Evolutionary conservation across 2,888 invertebrate species (phyloP).

Genomic region (Myopa testacea): DNA sequence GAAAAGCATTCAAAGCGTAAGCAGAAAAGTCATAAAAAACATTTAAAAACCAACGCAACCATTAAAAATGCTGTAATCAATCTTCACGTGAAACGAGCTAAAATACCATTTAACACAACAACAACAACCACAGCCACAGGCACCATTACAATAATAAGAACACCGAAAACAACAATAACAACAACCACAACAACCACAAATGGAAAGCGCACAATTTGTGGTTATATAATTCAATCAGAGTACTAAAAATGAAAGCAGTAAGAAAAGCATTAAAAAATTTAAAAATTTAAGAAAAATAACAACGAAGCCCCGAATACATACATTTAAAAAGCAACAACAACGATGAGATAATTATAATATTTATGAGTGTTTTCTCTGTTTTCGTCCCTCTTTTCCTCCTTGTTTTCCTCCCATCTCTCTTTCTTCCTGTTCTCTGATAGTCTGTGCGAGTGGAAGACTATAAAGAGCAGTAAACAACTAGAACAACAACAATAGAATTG

Average conservation of each 20-base stretch:
- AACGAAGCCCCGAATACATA: background rate
- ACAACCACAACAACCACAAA: background rate
- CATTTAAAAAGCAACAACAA: background rate
- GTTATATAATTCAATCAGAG: background rate
- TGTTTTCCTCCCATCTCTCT: background rate
- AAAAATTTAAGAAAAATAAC: background rate
- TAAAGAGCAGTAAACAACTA: too few species aligned
- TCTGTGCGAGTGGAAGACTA: too few species aligned
- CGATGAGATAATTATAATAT: background rate
- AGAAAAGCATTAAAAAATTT: background rate
- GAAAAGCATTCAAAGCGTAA: too few species aligned
- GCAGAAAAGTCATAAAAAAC: background rate
- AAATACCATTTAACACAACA: background rate
- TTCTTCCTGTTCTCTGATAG: too few species aligned
- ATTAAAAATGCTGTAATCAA: background rate
- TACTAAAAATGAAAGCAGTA: too few species aligned
- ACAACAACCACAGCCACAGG: background rate
- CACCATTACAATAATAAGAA: background rate
- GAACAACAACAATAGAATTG: background rate
- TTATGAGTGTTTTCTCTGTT: background rate
- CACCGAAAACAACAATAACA: background rate
- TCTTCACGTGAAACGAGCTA: background rate
- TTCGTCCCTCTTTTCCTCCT: background rate
- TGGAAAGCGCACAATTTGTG: background rate
- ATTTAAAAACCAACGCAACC: background rate